These are phyloP conservation scores for Micromussa lordhowensis DNA, from an alignment of 92 coral and sea anemone genomes.

Conservation along the genomic window DNA sequence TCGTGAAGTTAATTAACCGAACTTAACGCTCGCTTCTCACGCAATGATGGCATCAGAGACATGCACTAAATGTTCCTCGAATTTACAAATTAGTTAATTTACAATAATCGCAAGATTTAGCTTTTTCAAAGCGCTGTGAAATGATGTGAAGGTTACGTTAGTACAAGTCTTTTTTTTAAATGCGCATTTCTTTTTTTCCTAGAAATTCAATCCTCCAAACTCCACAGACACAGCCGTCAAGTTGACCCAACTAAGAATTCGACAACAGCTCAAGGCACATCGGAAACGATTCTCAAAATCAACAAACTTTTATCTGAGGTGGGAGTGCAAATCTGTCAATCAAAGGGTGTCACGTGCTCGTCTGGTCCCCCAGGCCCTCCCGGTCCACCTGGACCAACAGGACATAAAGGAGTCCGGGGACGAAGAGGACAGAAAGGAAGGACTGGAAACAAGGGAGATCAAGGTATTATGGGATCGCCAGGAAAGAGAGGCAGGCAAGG, in stretches of 20 bases:
- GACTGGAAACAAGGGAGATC: conserved; percentile 16
- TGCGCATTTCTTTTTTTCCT: neutral
- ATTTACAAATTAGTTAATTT: too few species aligned
- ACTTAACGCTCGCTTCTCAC: too few species aligned
- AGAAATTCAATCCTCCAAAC: neutral
- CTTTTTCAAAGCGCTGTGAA: too few species aligned
- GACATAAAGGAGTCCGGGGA: conserved; percentile 39
- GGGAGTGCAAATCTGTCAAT: neutral
- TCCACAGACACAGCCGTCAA: conserved; percentile 1
- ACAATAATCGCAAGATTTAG: too few species aligned
- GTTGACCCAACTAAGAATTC: neutral
- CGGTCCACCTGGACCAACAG: conserved; percentile 12
- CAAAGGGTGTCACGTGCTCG: neutral
- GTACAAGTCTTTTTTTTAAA: too few species aligned
- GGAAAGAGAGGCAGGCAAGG: too few species aligned
- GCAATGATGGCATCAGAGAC: too few species aligned
- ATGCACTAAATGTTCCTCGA: too few species aligned
- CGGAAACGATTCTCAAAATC: neutral
- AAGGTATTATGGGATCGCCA: too few species aligned
- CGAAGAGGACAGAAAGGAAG: conserved; percentile 38
- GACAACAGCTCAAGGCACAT: neutral
- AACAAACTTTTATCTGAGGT: neutral
- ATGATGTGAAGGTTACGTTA: too few species aligned
- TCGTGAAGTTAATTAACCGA: too few species aligned
- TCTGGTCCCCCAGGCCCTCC: conserved; percentile 29